phyloP scores from a whole-genome alignment of 2,797 vertebrate species.

The Gallinago stenura region DNA sequence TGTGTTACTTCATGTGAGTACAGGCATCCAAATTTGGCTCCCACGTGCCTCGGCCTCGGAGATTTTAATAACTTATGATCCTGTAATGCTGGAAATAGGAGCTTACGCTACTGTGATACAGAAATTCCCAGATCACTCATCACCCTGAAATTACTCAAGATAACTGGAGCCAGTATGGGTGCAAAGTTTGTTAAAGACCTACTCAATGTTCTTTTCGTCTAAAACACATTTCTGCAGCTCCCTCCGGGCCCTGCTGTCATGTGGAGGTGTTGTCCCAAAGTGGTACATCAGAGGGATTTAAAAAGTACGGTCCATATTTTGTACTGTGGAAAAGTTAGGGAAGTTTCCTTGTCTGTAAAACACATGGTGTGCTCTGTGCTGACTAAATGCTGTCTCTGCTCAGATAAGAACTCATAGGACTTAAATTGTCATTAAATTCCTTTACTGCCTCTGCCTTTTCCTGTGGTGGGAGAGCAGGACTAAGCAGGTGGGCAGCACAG shows the following conservation, averaged over 20 bases:
- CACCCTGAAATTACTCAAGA: background rate
- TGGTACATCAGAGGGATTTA: background rate
- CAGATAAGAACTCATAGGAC: background rate
- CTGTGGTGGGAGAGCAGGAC: background rate
- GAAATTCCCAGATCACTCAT: slow-evolving; percentile 46
- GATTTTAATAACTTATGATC: slow-evolving; percentile 43
- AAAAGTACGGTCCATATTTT: slow-evolving; percentile 1
- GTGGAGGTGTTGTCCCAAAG: background rate
- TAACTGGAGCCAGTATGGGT: background rate
- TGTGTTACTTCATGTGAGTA: slow-evolving; percentile 51
- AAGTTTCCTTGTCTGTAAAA: background rate
- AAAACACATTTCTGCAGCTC: slow-evolving; percentile 2
- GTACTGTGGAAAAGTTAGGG: background rate
- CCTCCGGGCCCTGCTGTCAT: background rate
- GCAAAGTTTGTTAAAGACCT: slow-evolving; percentile 38
- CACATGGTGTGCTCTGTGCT: background rate
- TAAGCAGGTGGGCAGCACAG: background rate
- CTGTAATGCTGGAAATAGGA: slow-evolving; percentile 44
- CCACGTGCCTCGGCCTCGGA: slow-evolving; percentile 17
- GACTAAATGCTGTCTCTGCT: background rate
- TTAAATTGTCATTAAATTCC: background rate
- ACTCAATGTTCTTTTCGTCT: slow-evolving; percentile 31
- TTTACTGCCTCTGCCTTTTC: background rate
- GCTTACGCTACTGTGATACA: slow-evolving; percentile 10
- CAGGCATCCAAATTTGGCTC: slow-evolving; percentile 47